Evolutionary conservation across 2,888 invertebrate genomes (phyloP).

Genomic region (Polyommatus icarus): DNA sequence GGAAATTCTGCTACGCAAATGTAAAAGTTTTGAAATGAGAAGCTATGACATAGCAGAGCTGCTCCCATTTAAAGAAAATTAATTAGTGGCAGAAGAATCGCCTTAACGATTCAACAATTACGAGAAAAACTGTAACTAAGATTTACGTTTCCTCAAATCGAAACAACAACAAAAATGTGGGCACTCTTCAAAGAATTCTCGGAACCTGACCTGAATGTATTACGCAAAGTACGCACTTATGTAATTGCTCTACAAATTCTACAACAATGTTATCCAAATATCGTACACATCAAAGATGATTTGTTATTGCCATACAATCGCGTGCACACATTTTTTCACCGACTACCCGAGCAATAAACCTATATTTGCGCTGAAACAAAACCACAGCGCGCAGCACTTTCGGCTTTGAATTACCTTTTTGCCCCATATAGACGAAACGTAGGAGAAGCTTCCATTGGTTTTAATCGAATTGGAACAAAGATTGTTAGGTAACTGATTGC

Average conservation of each 20-base stretch:
- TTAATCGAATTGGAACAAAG: neutral
- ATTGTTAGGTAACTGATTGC: neutral
- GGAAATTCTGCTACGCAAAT: neutral
- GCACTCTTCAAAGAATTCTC: conserved; percentile 24
- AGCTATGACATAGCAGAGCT: neutral
- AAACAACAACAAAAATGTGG: neutral
- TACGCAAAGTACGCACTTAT: neutral
- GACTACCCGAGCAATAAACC: conserved; percentile 37
- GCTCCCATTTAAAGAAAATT: neutral
- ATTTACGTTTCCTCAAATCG: conserved; percentile 12
- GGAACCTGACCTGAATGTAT: conserved; percentile 18
- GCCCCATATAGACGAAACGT: neutral
- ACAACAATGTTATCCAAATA: conserved; percentile 28
- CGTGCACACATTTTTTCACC: conserved; percentile 15
- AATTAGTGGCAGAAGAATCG: neutral
- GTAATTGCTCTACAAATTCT: conserved; percentile 22
- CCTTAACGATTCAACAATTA: neutral
- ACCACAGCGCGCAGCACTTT: conserved; percentile 2
- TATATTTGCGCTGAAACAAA: conserved; percentile 28
- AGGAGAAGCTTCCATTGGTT: neutral
- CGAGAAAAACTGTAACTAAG: neutral
- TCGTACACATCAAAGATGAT: conserved; percentile 29
- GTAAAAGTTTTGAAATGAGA: neutral
- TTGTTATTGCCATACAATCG: conserved; percentile 25
- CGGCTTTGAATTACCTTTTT: neutral